Conservation (phyloP, 2,113 vertebrate genomes). For the Vanacampus margaritifer region DNA sequence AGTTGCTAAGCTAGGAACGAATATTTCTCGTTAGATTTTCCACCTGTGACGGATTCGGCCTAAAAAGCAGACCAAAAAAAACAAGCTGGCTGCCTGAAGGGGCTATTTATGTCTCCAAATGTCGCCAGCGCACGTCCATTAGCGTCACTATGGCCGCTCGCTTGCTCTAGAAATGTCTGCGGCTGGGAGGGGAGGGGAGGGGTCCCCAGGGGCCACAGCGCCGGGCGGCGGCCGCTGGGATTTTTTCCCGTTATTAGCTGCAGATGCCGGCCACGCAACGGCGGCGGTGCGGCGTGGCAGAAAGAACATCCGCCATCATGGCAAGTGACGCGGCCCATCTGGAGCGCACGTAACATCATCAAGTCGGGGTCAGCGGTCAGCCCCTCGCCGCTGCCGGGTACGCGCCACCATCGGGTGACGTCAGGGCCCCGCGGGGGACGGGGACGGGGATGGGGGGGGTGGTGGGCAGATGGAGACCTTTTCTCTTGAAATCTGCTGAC, state of each 20-base stretch:
- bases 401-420: conserved; percentile 46
- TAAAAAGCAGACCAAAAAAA: conserved; percentile 26
- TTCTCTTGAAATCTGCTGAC: conserved; percentile 16
- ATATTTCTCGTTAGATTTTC: background rate
- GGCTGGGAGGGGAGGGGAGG: background rate
- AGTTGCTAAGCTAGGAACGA: background rate
- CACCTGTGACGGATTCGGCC: conserved; percentile 52
- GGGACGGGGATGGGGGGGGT: background rate
- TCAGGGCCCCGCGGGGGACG: conserved; percentile 27
- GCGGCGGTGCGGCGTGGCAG: conserved; percentile 35
- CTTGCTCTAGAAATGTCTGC: conserved; percentile 15
- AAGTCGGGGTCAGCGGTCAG: conserved; percentile 54
- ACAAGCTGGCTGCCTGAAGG: conserved; percentile 47
- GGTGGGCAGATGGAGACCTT: conserved; percentile 16
- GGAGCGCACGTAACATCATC: conserved; percentile 65
- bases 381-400: conserved; percentile 36
- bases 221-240: conserved; percentile 20
- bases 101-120: conserved; percentile 32
- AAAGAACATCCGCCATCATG: conserved; percentile 30
- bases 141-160: conserved; percentile 14
- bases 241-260: conserved; percentile 38
- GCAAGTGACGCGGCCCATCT: conserved; percentile 57
- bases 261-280: conserved; percentile 45
- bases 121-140: conserved; percentile 8
- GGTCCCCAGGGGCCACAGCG: conserved; percentile 16